Evolutionary conservation across 2,797 vertebrate species (phyloP).

Genomic region (Orestias chungarensis): DNA sequence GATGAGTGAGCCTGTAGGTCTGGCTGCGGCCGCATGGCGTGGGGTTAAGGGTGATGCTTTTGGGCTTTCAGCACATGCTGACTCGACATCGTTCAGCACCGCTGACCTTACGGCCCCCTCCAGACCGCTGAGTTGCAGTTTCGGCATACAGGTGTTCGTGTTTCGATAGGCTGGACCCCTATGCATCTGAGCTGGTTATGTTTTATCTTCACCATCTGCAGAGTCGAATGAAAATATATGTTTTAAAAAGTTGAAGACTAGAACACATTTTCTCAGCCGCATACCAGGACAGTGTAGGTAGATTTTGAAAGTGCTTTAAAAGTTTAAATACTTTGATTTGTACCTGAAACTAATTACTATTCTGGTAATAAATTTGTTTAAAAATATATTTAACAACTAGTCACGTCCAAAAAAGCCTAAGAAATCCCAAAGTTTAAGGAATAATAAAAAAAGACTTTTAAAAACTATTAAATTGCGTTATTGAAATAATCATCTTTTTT

Average conservation of each 20-base stretch:
- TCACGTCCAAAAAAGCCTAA: background rate
- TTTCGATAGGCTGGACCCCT: constrained; percentile 32
- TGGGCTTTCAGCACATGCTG: constrained; percentile 74
- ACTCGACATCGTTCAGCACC: constrained; percentile 75
- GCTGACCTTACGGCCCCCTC: constrained; percentile 61
- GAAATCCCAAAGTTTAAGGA: background rate
- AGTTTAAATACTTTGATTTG: background rate
- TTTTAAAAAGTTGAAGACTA: constrained; percentile 11
- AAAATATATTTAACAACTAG: background rate
- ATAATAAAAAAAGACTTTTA: background rate
- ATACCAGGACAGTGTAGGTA: no score
- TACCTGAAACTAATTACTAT: background rate
- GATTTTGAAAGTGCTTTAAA: no score
- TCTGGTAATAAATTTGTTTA: background rate
- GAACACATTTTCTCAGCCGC: background rate
- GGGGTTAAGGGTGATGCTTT: constrained; percentile 76
- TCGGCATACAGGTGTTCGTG: constrained; percentile 41
- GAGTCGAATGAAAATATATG: constrained; percentile 39
- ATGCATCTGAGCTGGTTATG: constrained; percentile 25
- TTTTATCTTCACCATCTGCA: constrained; percentile 26
- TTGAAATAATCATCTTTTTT: no score
- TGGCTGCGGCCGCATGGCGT: constrained; percentile 61
- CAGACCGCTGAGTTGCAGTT: constrained; percentile 47
- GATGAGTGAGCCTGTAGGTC: constrained; percentile 75
- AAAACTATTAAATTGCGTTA: no score